Conservation (phyloP, 1,140 invertebrate genomes). For the Zophobas atratus region DNA sequence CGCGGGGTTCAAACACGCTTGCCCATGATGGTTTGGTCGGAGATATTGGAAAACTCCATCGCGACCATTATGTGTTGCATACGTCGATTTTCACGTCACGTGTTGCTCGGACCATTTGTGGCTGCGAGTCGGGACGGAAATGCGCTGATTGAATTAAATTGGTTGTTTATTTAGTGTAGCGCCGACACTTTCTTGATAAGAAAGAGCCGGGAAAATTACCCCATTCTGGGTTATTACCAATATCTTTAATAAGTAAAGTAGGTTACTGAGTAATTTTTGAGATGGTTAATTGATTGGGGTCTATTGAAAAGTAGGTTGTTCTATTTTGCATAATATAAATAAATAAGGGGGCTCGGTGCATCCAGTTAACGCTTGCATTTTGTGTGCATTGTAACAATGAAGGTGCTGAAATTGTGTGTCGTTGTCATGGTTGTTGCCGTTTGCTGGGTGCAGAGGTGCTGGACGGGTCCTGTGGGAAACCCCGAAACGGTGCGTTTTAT, state of each 20-base stretch:
- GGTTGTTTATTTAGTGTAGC: constrained; percentile 19
- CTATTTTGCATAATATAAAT: constrained; percentile 44
- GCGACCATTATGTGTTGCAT: background rate
- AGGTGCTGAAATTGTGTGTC: constrained; percentile 25
- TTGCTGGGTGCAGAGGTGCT: background rate
- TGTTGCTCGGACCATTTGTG: background rate
- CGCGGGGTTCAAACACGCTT: background rate
- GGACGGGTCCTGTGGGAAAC: constrained; percentile 44
- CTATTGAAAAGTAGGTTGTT: constrained; percentile 48
- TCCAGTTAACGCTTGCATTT: constrained; percentile 19
- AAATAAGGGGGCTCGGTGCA: constrained; percentile 35
- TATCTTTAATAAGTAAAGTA: constrained; percentile 49
- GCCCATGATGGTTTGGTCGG: background rate
- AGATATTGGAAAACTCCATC: no score
- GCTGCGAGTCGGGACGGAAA: background rate
- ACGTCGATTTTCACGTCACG: background rate
- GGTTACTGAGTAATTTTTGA: constrained; percentile 39
- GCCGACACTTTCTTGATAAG: constrained; percentile 24
- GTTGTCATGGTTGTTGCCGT: constrained; percentile 33
- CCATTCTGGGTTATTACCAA: constrained; percentile 38
- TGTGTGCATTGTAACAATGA: constrained; percentile 27
- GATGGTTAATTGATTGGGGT: background rate
- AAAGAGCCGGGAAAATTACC: constrained; percentile 34
- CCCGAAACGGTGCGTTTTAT: constrained; percentile 48
- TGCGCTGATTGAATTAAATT: constrained; percentile 36